phyloP scores from a whole-genome alignment of 2,113 vertebrate genomes.

The Corvus hawaiiensis region DNA sequence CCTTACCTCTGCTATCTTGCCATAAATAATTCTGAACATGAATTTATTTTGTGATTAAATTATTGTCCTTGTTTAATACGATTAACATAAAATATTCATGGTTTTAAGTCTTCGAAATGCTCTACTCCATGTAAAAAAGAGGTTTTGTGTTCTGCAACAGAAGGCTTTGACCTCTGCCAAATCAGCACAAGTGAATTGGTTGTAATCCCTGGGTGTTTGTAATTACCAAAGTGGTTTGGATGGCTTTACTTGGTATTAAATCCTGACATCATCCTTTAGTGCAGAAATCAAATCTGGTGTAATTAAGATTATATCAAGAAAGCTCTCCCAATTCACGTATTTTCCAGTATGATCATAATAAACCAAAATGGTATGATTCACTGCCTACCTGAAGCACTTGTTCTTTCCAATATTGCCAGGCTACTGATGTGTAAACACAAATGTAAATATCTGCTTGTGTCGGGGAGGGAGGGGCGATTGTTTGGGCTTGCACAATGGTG shows the following conservation, averaged over 20 bases:
- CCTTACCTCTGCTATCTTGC: neutral
- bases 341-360: neutral
- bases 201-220: neutral
- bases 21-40: neutral
- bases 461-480: neutral
- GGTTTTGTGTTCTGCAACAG: neutral
- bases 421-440: conserved; percentile 2
- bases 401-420: conserved; percentile 26
- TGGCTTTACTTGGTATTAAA: neutral
- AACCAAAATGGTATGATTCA: neutral
- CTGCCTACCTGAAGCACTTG: neutral
- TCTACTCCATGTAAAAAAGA: neutral
- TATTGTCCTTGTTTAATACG: neutral
- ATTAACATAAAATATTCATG: neutral
- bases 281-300: neutral
- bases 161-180: neutral
- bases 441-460: neutral
- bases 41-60: neutral
- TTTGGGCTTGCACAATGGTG: conserved; percentile 11
- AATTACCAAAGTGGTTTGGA: conserved; percentile 5
- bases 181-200: neutral
- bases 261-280: conserved; percentile 9
- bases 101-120: neutral
- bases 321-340: neutral
- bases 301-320: neutral